Evolutionary conservation across 2,797 vertebrate genomes (phyloP).

Genomic region (Enteromius anoplus): DNA sequence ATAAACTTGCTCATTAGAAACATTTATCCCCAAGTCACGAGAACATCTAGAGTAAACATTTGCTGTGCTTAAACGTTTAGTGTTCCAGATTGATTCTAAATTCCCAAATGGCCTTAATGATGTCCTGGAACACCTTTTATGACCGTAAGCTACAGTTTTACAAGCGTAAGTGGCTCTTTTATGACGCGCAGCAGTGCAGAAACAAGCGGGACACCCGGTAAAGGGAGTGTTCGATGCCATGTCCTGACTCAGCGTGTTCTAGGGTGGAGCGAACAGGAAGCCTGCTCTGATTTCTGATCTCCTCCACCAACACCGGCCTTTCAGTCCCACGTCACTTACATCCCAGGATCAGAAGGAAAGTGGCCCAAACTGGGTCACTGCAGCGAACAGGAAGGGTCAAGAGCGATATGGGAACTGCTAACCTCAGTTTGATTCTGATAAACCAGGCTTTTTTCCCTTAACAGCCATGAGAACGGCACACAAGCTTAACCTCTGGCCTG

Average conservation of each 20-base stretch:
- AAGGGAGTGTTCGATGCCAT: slow-evolving; percentile 5
- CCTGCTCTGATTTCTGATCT: slow-evolving; percentile 21
- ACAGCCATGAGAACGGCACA: slow-evolving; percentile 53
- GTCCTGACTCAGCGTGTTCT: slow-evolving; percentile 52
- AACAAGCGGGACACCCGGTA: neutral
- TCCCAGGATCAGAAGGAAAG: slow-evolving; percentile 64
- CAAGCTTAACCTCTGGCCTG: slow-evolving; percentile 52
- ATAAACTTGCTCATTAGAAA: slow-evolving; percentile 1
- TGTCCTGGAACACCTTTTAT: slow-evolving; percentile 37
- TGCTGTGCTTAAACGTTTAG: slow-evolving; percentile 40
- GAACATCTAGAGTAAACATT: slow-evolving; percentile 26
- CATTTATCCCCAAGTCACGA: neutral
- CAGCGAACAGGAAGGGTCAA: slow-evolving; percentile 54
- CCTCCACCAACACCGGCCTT: slow-evolving; percentile 23
- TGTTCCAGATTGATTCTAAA: slow-evolving; percentile 38
- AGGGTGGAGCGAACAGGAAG: slow-evolving; percentile 42
- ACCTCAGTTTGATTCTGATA: slow-evolving; percentile 54
- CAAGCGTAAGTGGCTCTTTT: slow-evolving; percentile 34
- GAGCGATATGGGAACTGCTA: slow-evolving; percentile 59
- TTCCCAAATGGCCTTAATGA: slow-evolving; percentile 44
- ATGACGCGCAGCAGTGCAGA: neutral
- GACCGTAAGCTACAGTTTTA: slow-evolving; percentile 23
- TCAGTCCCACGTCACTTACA: slow-evolving; percentile 62
- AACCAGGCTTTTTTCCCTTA: slow-evolving; percentile 49
- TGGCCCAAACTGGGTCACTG: slow-evolving; percentile 23